These are phyloP conservation scores for Diacarnus erythraeanus DNA, from an alignment of 37 sponge, comb jelly and placozoan species.

Conservation along the genomic window DNA sequence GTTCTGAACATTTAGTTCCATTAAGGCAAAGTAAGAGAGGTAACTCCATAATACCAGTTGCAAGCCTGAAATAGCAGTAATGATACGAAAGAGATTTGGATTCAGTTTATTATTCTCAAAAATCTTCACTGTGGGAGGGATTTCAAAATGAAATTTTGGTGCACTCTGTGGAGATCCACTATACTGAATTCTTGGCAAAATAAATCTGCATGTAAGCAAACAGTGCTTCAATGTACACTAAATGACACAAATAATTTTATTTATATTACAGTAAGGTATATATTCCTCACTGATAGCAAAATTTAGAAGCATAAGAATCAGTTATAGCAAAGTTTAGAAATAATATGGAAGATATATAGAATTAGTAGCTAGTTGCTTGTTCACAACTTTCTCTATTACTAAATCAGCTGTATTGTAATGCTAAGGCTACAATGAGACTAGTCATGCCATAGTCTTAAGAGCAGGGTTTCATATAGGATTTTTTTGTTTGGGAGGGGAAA, in stretches of 20 bases:
- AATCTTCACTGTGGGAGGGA: conserved; percentile 17
- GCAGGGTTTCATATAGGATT: no score
- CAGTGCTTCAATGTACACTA: not conserved
- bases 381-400: not conserved
- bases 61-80: conserved; percentile 36
- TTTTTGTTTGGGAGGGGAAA: no score
- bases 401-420: not conserved
- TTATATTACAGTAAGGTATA: not conserved
- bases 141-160: not conserved
- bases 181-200: not conserved
- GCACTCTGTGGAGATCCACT: no score
- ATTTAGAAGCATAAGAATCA: no score
- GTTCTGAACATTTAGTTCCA: not conserved
- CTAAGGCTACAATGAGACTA: no score
- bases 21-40: conserved; percentile 56
- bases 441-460: no score
- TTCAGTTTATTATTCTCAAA: conserved; percentile 24
- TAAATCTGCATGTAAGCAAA: not conserved
- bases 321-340: no score
- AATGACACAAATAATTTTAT: not conserved
- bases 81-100: conserved; percentile 40
- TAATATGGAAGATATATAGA: no score
- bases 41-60: conserved; percentile 68
- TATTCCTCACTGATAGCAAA: not conserved
- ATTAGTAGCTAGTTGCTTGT: no score